Percentiles rank a stretch among this genome's conserved stretches.
These are phyloP conservation scores for Lycocerus yunnanus DNA, from an alignment of 2,888 invertebrate genomes.

Conservation along the genomic window DNA sequence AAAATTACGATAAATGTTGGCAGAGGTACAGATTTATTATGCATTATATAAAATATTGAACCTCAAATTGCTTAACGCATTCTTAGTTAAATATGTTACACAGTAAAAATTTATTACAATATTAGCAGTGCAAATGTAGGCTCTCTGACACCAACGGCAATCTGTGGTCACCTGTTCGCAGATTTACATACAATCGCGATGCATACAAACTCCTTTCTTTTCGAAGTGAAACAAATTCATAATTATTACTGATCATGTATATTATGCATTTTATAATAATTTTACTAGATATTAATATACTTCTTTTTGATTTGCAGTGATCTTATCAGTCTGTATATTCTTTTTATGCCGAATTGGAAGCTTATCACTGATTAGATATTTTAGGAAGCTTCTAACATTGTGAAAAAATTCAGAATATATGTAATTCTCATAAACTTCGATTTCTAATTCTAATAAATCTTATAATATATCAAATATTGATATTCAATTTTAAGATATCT, in stretches of 20 bases:
- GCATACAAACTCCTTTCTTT: slow-evolving; percentile 27
- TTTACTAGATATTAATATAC: not conserved
- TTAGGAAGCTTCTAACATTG: too few relatives aligned
- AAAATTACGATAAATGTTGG: too few relatives aligned
- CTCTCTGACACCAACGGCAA: slow-evolving; percentile 23
- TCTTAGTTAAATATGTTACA: slow-evolving; percentile 15
- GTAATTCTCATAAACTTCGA: too few relatives aligned
- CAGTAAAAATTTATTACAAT: slow-evolving; percentile 24
- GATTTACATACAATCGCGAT: slow-evolving; percentile 33
- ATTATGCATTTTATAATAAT: not conserved
- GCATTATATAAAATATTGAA: not conserved
- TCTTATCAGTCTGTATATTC: too few relatives aligned
- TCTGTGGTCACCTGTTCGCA: slow-evolving; percentile 26
- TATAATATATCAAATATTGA: too few relatives aligned
- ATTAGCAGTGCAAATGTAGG: slow-evolving; percentile 25
- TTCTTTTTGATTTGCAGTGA: not conserved
- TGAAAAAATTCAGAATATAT: too few relatives aligned
- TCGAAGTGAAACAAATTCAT: slow-evolving; percentile 33
- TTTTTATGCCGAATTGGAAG: too few relatives aligned
- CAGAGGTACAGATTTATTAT: too few relatives aligned
- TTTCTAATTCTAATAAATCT: too few relatives aligned
- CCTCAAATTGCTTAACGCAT: not conserved
- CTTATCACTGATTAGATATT: too few relatives aligned
- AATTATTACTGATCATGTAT: slow-evolving; percentile 32
- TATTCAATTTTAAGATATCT: too few relatives aligned